phyloP scores from a whole-genome alignment of 2,797 vertebrate genomes.

The Galago senegalensis region DNA sequence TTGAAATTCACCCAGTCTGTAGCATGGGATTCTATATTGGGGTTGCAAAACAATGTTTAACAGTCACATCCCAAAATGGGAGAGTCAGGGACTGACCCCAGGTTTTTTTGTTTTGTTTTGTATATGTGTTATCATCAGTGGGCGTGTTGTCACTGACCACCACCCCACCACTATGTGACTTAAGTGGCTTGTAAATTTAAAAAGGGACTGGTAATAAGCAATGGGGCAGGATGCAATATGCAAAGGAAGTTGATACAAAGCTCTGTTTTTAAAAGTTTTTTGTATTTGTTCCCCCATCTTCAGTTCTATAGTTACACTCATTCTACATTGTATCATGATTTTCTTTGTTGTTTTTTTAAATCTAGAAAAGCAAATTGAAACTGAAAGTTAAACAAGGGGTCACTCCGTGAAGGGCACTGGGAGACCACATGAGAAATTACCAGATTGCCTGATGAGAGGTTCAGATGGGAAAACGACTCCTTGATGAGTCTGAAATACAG shows the following conservation, averaged over 20 bases:
- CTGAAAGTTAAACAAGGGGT: constrained; percentile 15
- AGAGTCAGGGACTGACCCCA: too few species aligned
- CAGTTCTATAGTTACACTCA: not conserved
- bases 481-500: constrained; percentile 62
- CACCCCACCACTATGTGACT: too few species aligned
- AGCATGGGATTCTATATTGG: not conserved
- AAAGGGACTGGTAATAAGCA: not conserved
- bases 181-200: not conserved
- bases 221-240: not conserved
- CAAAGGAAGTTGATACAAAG: not conserved
- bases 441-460: not conserved
- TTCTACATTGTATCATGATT: not conserved
- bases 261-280: not conserved
- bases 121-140: too few species aligned
- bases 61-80: too few species aligned
- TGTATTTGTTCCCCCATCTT: not conserved
- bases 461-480: constrained; percentile 63
- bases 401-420: constrained; percentile 24
- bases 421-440: constrained; percentile 36
- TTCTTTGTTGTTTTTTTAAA: constrained; percentile 42
- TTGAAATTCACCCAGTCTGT: not conserved
- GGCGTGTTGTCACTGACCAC: too few species aligned
- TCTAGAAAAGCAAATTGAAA: constrained; percentile 8
- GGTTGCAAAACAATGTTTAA: not conserved
- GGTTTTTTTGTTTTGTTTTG: too few species aligned